Percentiles rank a stretch among this genome's conserved stretches.
Conservation (phyloP, 2,113 vertebrate species). For the Fulmarus glacialis region DNA sequence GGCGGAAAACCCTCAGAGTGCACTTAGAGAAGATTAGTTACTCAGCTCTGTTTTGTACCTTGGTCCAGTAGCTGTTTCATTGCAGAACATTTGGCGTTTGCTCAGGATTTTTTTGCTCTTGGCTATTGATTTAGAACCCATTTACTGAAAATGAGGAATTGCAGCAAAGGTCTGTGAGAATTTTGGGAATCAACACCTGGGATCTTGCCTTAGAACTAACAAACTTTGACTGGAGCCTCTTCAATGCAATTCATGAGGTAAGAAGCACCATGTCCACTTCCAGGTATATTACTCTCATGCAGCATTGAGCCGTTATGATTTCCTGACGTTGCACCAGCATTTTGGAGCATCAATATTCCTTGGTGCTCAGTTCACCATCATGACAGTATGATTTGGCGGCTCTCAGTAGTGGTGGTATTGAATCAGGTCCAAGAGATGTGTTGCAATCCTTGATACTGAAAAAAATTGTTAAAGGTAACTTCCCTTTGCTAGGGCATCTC, state of each 20-base stretch:
- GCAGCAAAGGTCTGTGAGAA: constrained; percentile 85
- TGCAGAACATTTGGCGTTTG: not conserved
- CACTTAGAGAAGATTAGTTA: constrained; percentile 62
- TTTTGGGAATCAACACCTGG: constrained; percentile 96
- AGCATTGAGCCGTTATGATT: not conserved
- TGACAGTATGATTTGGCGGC: not conserved
- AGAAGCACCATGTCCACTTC: not conserved
- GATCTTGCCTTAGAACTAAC: constrained; percentile 92
- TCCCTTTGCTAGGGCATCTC: not conserved
- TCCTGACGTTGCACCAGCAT: not conserved
- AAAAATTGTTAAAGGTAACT: not conserved
- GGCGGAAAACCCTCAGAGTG: not conserved
- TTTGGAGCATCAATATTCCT: not conserved
- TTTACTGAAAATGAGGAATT: constrained; percentile 88
- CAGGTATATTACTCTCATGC: not conserved
- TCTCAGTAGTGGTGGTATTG: not conserved
- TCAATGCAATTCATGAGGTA: constrained; percentile 93
- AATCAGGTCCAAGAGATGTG: not conserved
- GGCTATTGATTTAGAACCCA: constrained; percentile 77
- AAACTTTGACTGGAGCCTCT: constrained; percentile 93
- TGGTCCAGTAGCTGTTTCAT: not conserved
- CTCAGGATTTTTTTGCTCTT: constrained; percentile 45
- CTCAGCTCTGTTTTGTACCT: constrained; percentile 8
- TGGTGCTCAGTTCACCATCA: not conserved
- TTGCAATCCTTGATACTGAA: not conserved